Conservation (phyloP, 2,888 invertebrate genomes). For the Ophion slaviceki region DNA sequence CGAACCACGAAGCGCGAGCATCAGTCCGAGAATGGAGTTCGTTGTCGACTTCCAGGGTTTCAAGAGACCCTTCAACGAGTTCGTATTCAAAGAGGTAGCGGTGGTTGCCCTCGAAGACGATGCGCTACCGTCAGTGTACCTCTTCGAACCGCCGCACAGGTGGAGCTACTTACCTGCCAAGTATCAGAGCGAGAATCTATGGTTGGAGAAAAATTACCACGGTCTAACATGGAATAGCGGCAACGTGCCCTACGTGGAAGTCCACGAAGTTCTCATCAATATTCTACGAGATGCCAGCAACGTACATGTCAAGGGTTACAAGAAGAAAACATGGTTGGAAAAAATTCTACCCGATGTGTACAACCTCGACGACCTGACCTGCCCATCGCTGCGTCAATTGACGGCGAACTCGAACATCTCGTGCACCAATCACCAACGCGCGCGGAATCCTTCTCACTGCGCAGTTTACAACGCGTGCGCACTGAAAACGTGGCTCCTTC, state of each 20-base stretch:
- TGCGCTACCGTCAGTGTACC: constrained; percentile 11
- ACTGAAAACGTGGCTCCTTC: too few relatives aligned
- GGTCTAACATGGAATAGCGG: constrained; percentile 42
- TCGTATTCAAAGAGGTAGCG: constrained; percentile 57
- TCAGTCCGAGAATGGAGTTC: constrained; percentile 42
- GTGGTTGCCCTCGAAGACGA: constrained; percentile 25
- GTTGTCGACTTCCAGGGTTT: constrained; percentile 57
- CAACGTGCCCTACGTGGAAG: constrained; percentile 41
- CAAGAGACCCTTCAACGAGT: constrained; percentile 39
- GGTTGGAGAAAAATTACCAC: constrained; percentile 47
- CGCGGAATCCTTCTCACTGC: too few relatives aligned
- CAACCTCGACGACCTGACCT: too few relatives aligned
- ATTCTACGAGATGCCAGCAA: background rate
- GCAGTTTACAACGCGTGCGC: too few relatives aligned
- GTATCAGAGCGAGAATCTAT: constrained; percentile 45
- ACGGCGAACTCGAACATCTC: too few relatives aligned
- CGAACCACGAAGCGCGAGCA: background rate
- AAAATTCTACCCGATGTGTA: too few relatives aligned
- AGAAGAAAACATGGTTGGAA: too few relatives aligned
- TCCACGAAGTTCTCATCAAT: constrained; percentile 15
- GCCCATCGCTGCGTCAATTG: too few relatives aligned
- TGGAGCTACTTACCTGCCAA: constrained; percentile 35
- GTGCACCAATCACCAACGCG: too few relatives aligned
- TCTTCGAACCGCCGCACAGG: constrained; percentile 48
- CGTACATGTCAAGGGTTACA: too few relatives aligned